Conservation (phyloP, 2,888 invertebrate species). For the Pristionchus japonicus region DNA sequence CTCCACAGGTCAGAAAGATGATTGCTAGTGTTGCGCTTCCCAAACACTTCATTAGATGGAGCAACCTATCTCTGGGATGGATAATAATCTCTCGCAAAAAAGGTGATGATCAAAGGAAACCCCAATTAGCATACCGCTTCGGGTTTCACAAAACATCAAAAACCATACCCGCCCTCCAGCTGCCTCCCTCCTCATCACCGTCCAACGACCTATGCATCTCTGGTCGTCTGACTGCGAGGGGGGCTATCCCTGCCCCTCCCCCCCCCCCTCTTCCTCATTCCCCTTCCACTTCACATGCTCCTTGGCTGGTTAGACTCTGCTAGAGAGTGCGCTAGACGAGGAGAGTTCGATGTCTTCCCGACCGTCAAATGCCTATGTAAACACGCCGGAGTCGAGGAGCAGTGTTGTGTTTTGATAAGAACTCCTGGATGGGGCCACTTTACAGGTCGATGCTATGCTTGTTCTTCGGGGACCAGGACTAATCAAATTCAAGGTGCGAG, state of each 20-base stretch:
- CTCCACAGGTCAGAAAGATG: no score
- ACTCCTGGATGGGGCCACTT: neutral
- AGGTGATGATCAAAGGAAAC: no score
- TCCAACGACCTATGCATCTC: neutral
- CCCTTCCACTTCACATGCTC: neutral
- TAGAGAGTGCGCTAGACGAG: neutral
- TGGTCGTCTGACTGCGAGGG: neutral
- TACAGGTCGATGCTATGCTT: neutral
- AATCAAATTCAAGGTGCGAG: no score
- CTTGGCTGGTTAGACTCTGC: neutral
- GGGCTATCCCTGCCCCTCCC: neutral
- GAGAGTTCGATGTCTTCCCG: neutral
- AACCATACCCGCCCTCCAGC: neutral
- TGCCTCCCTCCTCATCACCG: neutral
- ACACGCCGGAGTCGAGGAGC: neutral
- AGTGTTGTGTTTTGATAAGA: neutral
- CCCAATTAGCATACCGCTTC: no score
- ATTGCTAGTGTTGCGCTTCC: no score
- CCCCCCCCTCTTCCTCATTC: neutral
- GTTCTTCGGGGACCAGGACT: no score
- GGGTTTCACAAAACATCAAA: no score
- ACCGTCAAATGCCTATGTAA: conserved; percentile 33
- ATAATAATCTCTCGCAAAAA: no score
- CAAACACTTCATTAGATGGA: no score
- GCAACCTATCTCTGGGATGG: neutral